A percentile compares a stretch with the other conserved stretches of the same genome.
Evolutionary conservation across 2,797 vertebrate genomes (phyloP).

Genomic region (Clarias pachynema): DNA sequence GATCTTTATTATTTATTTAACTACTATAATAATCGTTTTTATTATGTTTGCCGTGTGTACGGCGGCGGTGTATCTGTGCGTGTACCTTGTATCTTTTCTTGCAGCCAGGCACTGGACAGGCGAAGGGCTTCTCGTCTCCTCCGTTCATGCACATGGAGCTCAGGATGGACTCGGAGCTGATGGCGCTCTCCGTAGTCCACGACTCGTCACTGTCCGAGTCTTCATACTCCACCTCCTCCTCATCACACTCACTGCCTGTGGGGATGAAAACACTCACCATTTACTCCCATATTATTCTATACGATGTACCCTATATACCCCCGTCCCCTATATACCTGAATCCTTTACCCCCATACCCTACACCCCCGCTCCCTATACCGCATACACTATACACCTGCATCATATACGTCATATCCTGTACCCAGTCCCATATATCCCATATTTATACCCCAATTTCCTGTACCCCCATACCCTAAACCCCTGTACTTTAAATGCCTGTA

Average conservation of each 20-base stretch:
- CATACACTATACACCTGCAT: too few species aligned
- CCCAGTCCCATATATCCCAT: too few species aligned
- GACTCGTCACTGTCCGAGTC: conserved; percentile 98
- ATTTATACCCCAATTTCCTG: too few species aligned
- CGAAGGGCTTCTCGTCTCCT: conserved; percentile 97
- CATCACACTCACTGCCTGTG: conserved; percentile 95
- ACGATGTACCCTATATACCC: too few species aligned
- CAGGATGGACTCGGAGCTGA: conserved; percentile 97
- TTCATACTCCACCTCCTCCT: conserved; percentile 97
- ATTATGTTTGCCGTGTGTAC: neutral
- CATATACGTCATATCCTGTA: too few species aligned
- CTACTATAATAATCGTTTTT: neutral
- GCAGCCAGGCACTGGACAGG: conserved; percentile 97
- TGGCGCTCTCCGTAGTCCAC: conserved; percentile 99
- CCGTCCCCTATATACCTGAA: too few species aligned
- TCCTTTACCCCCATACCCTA: too few species aligned
- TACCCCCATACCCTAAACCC: too few species aligned
- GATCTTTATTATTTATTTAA: neutral
- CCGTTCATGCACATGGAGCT: conserved; percentile 99
- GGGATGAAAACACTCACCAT: neutral
- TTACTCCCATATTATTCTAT: neutral
- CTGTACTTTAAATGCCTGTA: too few species aligned
- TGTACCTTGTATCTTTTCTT: conserved; percentile 98
- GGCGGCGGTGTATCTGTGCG: neutral
- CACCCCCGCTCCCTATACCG: too few species aligned